Evolutionary conservation across 2,888 invertebrate species (phyloP).

Genomic region (Autographa pulchrina): DNA sequence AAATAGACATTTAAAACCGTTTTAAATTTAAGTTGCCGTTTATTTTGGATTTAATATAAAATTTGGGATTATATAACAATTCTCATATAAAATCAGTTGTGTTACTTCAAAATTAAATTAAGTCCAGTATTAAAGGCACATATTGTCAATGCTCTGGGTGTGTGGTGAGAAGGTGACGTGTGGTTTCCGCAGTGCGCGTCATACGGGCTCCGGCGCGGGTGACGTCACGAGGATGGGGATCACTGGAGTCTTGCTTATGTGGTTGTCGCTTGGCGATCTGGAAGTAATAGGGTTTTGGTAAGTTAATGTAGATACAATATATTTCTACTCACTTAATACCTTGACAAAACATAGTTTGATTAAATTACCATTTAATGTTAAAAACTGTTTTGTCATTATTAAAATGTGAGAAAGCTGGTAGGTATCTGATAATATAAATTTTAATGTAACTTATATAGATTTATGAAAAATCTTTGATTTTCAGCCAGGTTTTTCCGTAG

Average conservation of each 20-base stretch:
- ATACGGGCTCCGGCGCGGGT: conserved; percentile 79
- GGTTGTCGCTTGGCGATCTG: conserved; percentile 81
- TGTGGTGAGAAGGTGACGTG: conserved; percentile 66
- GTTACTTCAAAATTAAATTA: not conserved
- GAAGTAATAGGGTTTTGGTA: conserved; percentile 34
- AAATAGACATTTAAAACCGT: too few relatives aligned
- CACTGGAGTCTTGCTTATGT: conserved; percentile 71
- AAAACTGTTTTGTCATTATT: too few relatives aligned
- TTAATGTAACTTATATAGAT: too few relatives aligned
- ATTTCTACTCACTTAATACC: not conserved
- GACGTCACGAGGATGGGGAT: conserved; percentile 85
- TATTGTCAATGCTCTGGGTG: conserved; percentile 65
- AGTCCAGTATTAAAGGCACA: conserved; percentile 28
- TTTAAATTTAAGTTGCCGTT: too few relatives aligned
- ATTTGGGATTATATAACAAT: too few relatives aligned
- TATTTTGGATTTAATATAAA: too few relatives aligned
- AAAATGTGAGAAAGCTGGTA: too few relatives aligned
- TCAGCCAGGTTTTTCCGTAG: too few relatives aligned
- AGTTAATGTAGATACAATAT: not conserved
- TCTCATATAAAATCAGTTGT: not conserved
- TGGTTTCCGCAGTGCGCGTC: conserved; percentile 64
- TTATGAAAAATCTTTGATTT: too few relatives aligned
- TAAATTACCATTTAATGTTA: too few relatives aligned
- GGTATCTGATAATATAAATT: too few relatives aligned
- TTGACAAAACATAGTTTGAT: too few relatives aligned